Conservation (phyloP, 35 echinoderm and acorn worm species). For the Strongylocentrotus purpuratus region DNA sequence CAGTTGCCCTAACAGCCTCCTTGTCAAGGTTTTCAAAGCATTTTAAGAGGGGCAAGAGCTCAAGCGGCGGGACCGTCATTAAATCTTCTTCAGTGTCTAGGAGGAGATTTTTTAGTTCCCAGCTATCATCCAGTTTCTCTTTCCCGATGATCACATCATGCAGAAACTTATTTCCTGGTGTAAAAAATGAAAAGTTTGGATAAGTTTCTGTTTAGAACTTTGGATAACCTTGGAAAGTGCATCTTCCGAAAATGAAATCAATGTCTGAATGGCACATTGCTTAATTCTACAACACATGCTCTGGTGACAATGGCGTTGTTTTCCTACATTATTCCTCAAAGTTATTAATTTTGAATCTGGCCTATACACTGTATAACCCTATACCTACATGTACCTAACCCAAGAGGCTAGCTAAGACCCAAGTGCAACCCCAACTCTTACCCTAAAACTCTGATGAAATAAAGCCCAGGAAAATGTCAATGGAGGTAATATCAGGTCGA, state of each 20-base stretch:
- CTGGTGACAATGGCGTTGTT: too few species aligned
- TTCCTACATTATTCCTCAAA: too few species aligned
- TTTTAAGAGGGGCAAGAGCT: background rate
- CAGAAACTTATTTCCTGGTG: background rate
- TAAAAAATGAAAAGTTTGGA: background rate
- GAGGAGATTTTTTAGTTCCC: slow-evolving; percentile 5
- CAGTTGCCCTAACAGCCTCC: background rate
- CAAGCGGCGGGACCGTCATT: background rate
- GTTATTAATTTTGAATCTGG: too few species aligned
- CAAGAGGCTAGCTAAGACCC: too few species aligned
- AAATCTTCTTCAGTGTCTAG: background rate
- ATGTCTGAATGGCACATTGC: background rate
- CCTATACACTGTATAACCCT: too few species aligned
- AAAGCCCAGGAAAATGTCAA: too few species aligned
- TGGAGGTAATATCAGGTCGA: too few species aligned
- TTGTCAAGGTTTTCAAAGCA: slow-evolving; percentile 17
- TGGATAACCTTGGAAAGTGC: background rate
- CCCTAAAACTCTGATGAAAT: too few species aligned
- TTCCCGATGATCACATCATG: background rate
- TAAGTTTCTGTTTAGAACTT: background rate
- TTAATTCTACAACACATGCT: background rate
- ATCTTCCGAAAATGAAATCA: background rate
- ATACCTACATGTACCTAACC: too few species aligned
- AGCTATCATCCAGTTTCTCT: background rate
- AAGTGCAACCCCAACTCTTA: too few species aligned